These are phyloP conservation scores for Athetis lepigone DNA, from an alignment of 2,888 invertebrate species.

Conservation along the genomic window DNA sequence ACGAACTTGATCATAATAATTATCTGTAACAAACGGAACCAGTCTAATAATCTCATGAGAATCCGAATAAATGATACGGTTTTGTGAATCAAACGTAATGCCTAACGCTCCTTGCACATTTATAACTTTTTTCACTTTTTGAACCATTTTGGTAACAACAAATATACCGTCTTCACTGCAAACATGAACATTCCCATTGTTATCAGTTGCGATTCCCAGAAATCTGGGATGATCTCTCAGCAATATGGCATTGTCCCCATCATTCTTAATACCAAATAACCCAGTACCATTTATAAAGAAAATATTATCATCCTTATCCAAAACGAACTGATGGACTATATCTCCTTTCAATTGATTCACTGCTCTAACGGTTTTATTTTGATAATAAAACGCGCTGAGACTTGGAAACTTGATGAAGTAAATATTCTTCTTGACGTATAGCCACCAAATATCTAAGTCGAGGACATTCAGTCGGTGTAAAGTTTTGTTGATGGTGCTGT, in stretches of 20 bases:
- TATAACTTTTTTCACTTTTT: slow-evolving; percentile 76
- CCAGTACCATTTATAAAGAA: slow-evolving; percentile 82
- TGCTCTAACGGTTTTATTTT: slow-evolving; percentile 69
- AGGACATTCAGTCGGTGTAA: slow-evolving; percentile 73
- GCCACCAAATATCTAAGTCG: slow-evolving; percentile 84
- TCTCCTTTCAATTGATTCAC: slow-evolving; percentile 67
- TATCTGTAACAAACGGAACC: slow-evolving; percentile 60
- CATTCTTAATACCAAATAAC: slow-evolving; percentile 74
- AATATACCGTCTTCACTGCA: slow-evolving; percentile 83
- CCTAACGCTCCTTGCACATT: slow-evolving; percentile 78
- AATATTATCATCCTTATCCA: slow-evolving; percentile 76
- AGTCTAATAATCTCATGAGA: slow-evolving; percentile 79
- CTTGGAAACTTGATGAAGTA: slow-evolving; percentile 83
- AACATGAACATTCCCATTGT: slow-evolving; percentile 74
- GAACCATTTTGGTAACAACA: slow-evolving; percentile 73
- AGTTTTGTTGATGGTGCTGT: slow-evolving; percentile 67
- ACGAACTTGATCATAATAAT: slow-evolving; percentile 36
- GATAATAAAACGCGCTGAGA: slow-evolving; percentile 76
- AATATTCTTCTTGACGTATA: slow-evolving; percentile 74
- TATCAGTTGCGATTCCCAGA: slow-evolving; percentile 78
- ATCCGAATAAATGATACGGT: slow-evolving; percentile 82
- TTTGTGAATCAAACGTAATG: slow-evolving; percentile 78
- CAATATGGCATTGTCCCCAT: slow-evolving; percentile 61
- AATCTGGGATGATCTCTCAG: slow-evolving; percentile 75
- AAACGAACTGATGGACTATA: slow-evolving; percentile 79